Evolutionary conservation across 2,113 vertebrate species (phyloP), one percentile per base, ranked within the genome.

Genomic region (Ancistrus triradiatus): DNA sequence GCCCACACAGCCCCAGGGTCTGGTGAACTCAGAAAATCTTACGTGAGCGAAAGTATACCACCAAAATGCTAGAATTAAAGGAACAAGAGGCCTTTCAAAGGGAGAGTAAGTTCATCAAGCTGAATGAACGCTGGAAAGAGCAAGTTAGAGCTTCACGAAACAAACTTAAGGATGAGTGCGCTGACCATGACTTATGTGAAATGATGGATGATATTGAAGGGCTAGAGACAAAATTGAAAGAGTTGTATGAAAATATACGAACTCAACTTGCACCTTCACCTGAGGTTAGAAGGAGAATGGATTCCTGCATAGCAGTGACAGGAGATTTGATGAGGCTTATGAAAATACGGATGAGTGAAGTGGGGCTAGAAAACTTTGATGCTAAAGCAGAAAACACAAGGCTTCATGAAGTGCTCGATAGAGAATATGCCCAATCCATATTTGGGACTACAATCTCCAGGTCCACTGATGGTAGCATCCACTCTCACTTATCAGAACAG

Each of bases 401-500:
- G 18, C 15, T 69, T 47, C 37, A 31, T n/a, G 58, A 74, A 59
- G 15, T 67, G 19, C 47, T 75, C 10, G 55, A 75, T 42, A 71
- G 42, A 59, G 64, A 75, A 10, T 72, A 72, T 63, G 57, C 71
- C 1, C 42, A 72, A 19, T 75, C 59, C 17, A 62, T 73, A 70
- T 74, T 59, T 70, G 38, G 14, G 3, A 1, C 66, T 46, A 8
- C 24, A 49, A 14, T 52, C 2, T 33, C 22, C 58, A 62, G 43
- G 11, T 25, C 14, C 21, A 63, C 46, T 17, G 46, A 24, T 27
- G n/a, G 1, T 27, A 74, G 69, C 7, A 9, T 38, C n/a, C 51
- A 24, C 1, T 73, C 47, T 18, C 35, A 24, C 6, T 7, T 18
- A 6, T 44, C 58, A 66, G 62, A 18, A 17, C 18, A 40, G n/a